phyloP scores from a whole-genome alignment of 1,140 invertebrate genomes.

The Hyphantria cunea region DNA sequence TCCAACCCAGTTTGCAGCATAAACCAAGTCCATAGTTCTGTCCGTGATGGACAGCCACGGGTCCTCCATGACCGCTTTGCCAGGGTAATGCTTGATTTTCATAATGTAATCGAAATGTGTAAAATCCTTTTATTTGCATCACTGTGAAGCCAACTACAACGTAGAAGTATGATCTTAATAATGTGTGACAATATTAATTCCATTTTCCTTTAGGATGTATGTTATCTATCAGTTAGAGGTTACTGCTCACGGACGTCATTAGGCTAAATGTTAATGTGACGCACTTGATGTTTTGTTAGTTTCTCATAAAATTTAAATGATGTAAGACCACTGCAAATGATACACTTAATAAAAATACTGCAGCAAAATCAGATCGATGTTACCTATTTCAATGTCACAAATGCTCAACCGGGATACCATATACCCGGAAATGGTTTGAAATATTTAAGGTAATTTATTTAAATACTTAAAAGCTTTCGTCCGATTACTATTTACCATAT shows the following conservation, averaged over 20 bases:
- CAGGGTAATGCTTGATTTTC: conserved; percentile 92
- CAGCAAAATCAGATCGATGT: conserved; percentile 14
- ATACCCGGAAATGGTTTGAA: too few relatives aligned
- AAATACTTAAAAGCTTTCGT: too few relatives aligned
- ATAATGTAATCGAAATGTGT: conserved; percentile 76
- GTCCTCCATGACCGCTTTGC: conserved; percentile 89
- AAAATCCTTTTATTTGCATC: conserved; percentile 24
- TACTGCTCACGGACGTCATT: conserved; percentile 15
- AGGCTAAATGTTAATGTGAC: conserved; percentile 22
- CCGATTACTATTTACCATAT: too few relatives aligned
- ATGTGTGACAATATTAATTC: conserved; percentile 31
- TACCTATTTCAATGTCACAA: too few relatives aligned
- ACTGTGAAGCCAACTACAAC: conserved; percentile 14
- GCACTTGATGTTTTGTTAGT: conserved; percentile 24
- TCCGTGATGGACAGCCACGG: conserved; percentile 84
- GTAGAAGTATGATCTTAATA: conserved; percentile 1
- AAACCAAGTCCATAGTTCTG: conserved; percentile 87
- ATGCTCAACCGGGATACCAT: too few relatives aligned
- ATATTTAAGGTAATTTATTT: too few relatives aligned
- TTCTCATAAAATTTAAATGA: conserved; percentile 11
- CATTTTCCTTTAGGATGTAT: conserved; percentile 34
- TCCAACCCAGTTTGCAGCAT: conserved; percentile 92
- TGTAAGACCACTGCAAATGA: conserved; percentile 7
- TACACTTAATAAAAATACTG: conserved; percentile 3
- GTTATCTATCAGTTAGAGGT: conserved; percentile 26